Base-by-base conservation (phyloP, 1,140 invertebrate genomes). In the Hyles euphorbiae region DNA sequence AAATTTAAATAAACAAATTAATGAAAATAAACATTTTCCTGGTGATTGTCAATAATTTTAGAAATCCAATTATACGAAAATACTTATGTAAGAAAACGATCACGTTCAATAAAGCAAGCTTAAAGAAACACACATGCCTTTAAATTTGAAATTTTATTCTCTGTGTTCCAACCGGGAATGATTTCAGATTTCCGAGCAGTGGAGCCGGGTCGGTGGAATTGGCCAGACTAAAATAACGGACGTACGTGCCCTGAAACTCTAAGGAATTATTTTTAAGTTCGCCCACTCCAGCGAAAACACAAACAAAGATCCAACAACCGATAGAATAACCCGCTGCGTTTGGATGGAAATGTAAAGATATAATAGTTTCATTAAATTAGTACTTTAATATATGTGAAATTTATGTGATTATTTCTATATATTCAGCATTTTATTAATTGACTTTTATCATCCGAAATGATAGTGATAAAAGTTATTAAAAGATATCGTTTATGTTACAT, bases 241-340 rank as follows among this genome's bases (percentile, higher is more conserved):
- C 64, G 80, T 56, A 85, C 82, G 82, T 85, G 82, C 74, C 70
- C 67, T 76, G 80, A 76, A 83, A 80, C 69, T 76, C 59, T 70
- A 81, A 76, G 67, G 67, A 73, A 81, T 74, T 72, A 81, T 82
- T 81, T 76, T 77, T 74, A 72, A 74, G 58, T 65, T 60, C 51
- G 50, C 34, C 55, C 40, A 55, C 58, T 49, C 58, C 51, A 45
- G 53, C 58, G 68, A 63, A 71, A 68, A 67, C 60, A 63, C 46
- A 63, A 58, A 63, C 46, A 63, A 58, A 50, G 47, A 55, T 54
- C 48, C 36, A 40, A 34, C 22, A 55, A 58, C 45, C 49, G 45
- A 52, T 53, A 34, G 36, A 44, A 43, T 9, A 8, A 33, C 48
- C 36, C 8, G 2, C 36, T 40, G 22, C 22, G 22, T 22, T 22